Percentiles rank a stretch among this genome's conserved stretches.
These are phyloP conservation scores for Diplodus puntazzo DNA, from an alignment of 2,797 vertebrate species.

Conservation along the genomic window DNA sequence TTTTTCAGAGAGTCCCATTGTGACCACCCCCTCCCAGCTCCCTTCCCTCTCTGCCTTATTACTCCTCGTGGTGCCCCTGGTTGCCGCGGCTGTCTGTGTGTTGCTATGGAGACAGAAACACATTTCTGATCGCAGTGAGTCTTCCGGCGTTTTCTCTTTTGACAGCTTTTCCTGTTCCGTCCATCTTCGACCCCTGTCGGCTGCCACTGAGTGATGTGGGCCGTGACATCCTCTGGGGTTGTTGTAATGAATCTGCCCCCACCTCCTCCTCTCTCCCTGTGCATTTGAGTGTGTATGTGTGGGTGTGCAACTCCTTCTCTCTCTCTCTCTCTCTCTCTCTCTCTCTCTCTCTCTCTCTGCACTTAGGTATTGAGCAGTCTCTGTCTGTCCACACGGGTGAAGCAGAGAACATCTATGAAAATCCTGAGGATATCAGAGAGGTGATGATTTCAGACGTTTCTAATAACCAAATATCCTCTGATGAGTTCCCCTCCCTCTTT, in stretches of 20 bases:
- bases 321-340: slow-evolving; percentile 21
- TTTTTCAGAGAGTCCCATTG: slow-evolving; percentile 58
- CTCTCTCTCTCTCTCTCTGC: slow-evolving; percentile 48
- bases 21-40: slow-evolving; percentile 60
- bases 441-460: slow-evolving; percentile 73
- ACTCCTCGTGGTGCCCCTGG: slow-evolving; percentile 82
- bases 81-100: slow-evolving; percentile 80
- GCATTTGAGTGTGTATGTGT: slow-evolving; percentile 27
- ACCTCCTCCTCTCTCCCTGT: slow-evolving; percentile 2
- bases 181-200: slow-evolving; percentile 74
- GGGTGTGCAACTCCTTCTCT: slow-evolving; percentile 36
- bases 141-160: slow-evolving; percentile 71
- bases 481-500: slow-evolving; percentile 35
- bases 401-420: slow-evolving; percentile 87
- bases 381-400: slow-evolving; percentile 81
- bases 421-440: slow-evolving; percentile 86
- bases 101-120: slow-evolving; percentile 88
- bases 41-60: slow-evolving; percentile 82
- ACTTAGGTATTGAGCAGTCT: slow-evolving; percentile 82
- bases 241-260: slow-evolving; percentile 75
- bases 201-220: slow-evolving; percentile 72
- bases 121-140: slow-evolving; percentile 83
- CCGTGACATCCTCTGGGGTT: slow-evolving; percentile 75
- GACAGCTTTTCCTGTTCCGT: slow-evolving; percentile 71
- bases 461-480: slow-evolving; percentile 41